Evolutionary conservation across 2,888 invertebrate genomes (phyloP), one percentile per base, ranked within the genome.

Genomic region (Dolomedes plantarius): DNA sequence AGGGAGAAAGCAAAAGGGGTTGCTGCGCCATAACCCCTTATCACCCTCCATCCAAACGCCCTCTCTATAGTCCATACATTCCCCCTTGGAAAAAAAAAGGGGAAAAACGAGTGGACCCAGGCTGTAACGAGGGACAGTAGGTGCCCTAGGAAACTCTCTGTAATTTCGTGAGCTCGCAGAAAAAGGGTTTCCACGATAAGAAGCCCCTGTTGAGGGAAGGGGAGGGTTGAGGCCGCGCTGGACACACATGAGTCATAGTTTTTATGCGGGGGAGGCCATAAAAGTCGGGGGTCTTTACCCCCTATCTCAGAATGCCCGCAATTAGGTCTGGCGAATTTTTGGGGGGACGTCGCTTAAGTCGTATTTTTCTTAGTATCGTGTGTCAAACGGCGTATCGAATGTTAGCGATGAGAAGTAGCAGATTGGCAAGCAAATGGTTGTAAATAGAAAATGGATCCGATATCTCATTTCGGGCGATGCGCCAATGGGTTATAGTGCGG

Each of bases 121-220:
- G 29, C 11, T 19, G n/a, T 64, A 65, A 31, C 65, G 9, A 27
- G 39, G n/a, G 29, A 31, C 46, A 23, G 23, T 64, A 74, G 74
- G 73, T 67, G 32, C 62, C 36, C 46, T 27, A 31, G 67, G 73
- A 72, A 69, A 69, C 27, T 36, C 28, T 7, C 69, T 65, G 71
- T 76, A 82, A 83, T 83, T 83, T 76, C 64, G 50, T 71, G 29
- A 65, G 65, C 16, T 39, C 76, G 82, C 65, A 85, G 77, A 83
- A 85, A 85, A 72, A 77, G 83, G 28, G 69, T 69, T 50, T 36
- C 32, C 31, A 50, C 65, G 83, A 85, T 85, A 85, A 85, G 83
- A 72, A 85, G 77, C 77, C 29, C 23, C 39, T 27, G 28, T 39
- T 27, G 36, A 31, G 32, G 36, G 72, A 32, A 46, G 19, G 31